Base-by-base conservation (phyloP, 2,888 invertebrate species). In the Agriopis marginaria region DNA sequence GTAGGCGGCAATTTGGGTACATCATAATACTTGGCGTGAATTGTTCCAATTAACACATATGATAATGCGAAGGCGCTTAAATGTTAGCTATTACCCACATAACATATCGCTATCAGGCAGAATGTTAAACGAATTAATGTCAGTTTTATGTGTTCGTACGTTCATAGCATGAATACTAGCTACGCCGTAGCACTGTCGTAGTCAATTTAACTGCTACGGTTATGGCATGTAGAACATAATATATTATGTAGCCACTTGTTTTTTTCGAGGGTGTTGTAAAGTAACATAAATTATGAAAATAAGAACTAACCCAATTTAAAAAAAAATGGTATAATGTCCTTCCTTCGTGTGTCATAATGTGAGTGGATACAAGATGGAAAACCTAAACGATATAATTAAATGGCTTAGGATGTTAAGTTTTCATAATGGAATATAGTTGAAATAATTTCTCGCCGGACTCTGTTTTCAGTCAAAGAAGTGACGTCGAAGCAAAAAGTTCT, bases 1-100 rank as follows among this genome's bases (percentile, higher is more conserved):
- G 71, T 72, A 65, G 63, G 60, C 10, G 63, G 74, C 63, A 75
- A 74, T 76, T 74, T 74, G 32, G 32, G 32, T 32, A 74, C 75
- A 75, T 72, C 70, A 75, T 75, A 72, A 74, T 74, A 76, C 75
- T 77, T 75, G 75, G 61, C 73, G 79, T 73, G 76, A 81, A 79
- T 76, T 82, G 77, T 79, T 80, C 77, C 79, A 79, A 84, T 85
- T 80, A 82, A 80, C 84, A 82, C 80, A 77, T 81, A 75, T 79
- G 78, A 82, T 82, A 82, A 80, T 82, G 82, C 72, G 79, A 70
- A 66, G 76, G 78, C 73, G 73, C 75, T 73, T 74, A 79, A 74
- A 76, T 77, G 75, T 82, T 81, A 82, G 79, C 78, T 45, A 44
- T 53, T 45, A 79, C 53, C 14, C 6, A 39, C 55, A 50, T 63